Base-by-base conservation (phyloP, 2,888 invertebrate species). In the Drosophila subquinaria region DNA sequence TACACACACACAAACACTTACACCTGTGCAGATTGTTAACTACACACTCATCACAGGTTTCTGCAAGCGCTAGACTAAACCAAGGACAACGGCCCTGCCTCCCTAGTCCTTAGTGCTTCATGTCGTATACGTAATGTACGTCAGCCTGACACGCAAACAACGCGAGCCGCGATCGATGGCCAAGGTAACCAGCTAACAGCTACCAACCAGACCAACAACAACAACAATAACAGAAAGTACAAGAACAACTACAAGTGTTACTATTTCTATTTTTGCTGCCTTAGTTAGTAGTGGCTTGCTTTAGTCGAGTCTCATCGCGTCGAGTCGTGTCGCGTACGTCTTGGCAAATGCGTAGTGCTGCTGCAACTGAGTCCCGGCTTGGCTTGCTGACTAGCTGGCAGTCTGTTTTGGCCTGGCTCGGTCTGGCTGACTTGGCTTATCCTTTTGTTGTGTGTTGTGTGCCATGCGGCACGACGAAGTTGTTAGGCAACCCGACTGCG, bases 291-390 rank as follows among this genome's bases (percentile, higher is more conserved):
- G 20, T 60, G 51, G 35, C 27, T 17, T 43, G 55, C 40, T 47
- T 47, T 48, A 11, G 48, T 23, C 20, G n/a, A 6, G 15, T 33
- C 20, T 38, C n/a, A 3, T 23, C 47, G 36, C 42, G 36, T 43
- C 35, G 55, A 20, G 57, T 53, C 45, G 64, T 52, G 65, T 57
- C 66, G 70, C 66, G 67, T 65, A 77, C 82, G 90, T 88, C 90
- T 87, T 82, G 76, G 80, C 89, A 79, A 88, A 87, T 80, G 81
- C 84, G 84, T 89, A 76, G 88, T 82, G 78, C 76, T 82, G 73
- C 63, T 81, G 75, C 88, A 85, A 91, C 91, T 90, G 83, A 89
- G 75, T 72, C 79, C 79, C 78, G 84, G 82, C 84, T 84, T 84
- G 84, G 70, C 76, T 81, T 71, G 68, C 76, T 82, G 72, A 68